A percentile compares a stretch with the other conserved stretches of the same genome.
phyloP scores from a whole-genome alignment of 2,113 vertebrate species.

The Saguinus imperator region DNA sequence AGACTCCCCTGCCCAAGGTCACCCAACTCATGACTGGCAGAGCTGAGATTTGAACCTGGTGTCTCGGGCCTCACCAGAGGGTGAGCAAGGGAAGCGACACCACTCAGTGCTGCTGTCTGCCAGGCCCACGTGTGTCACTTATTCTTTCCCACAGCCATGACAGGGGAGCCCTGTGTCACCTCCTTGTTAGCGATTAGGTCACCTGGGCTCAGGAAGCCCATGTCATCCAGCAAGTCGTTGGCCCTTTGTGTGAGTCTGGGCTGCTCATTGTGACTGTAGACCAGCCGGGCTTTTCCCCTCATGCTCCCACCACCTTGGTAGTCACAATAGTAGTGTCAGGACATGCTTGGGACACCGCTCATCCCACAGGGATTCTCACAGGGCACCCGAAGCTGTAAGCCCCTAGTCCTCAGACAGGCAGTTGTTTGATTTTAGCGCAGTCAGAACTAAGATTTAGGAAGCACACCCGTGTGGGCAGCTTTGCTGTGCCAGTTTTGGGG shows the following conservation, averaged over 20 bases:
- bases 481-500: not conserved
- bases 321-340: accelerated
- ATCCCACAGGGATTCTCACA: accelerated
- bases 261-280: not conserved
- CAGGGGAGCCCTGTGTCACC: not conserved
- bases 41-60: not conserved
- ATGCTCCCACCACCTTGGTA: accelerated
- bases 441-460: not conserved
- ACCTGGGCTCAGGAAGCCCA: not conserved
- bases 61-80: not conserved
- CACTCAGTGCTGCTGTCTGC: not conserved
- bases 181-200: not conserved
- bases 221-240: not conserved
- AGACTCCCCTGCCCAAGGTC: accelerated
- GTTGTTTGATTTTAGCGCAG: not conserved
- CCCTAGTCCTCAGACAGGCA: accelerated
- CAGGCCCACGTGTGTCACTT: not conserved
- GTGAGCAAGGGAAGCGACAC: accelerated
- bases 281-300: not conserved
- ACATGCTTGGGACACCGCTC: accelerated
- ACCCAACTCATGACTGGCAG: accelerated
- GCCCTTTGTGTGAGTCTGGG: not conserved
- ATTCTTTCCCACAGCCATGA: not conserved
- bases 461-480: not conserved
- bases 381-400: not conserved